These are phyloP conservation scores for Lomographa bimaculata DNA, from an alignment of 2,888 invertebrate species.

Conservation along the genomic window DNA sequence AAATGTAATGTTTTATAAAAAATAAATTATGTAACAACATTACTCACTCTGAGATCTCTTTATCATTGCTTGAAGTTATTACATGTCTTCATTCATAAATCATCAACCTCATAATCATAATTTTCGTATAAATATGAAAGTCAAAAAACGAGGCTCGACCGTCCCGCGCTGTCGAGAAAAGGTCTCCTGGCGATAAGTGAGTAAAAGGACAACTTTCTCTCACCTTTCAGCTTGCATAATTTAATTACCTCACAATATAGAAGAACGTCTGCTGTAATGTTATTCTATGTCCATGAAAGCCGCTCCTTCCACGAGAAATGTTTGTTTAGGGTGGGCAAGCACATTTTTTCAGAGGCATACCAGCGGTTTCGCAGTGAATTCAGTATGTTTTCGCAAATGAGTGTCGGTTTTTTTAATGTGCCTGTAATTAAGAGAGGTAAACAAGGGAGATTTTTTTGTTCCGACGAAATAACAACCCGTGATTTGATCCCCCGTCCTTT, in stretches of 20 bases:
- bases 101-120: constrained; percentile 15
- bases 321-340: constrained; percentile 32
- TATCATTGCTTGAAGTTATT: constrained; percentile 2
- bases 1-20: no score
- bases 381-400: constrained; percentile 31
- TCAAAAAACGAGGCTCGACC: constrained; percentile 13
- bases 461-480: constrained; percentile 21
- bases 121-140: constrained; percentile 21
- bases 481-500: constrained; percentile 24
- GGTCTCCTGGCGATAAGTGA: constrained; percentile 22
- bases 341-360: constrained; percentile 31
- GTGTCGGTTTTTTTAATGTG: constrained; percentile 27
- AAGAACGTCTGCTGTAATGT: constrained; percentile 23
- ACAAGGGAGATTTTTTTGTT: constrained; percentile 16
- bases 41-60: no score
- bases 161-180: constrained; percentile 12
- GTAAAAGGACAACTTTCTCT: constrained; percentile 23
- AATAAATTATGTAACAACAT: no score
- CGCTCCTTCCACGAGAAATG: constrained; percentile 29
- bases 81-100: constrained; percentile 13
- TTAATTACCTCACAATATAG: constrained; percentile 30
- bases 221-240: constrained; percentile 27
- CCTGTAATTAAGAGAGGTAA: constrained; percentile 24
- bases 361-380: constrained; percentile 11
- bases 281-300: constrained; percentile 28